Percentiles rank a stretch among this genome's conserved stretches.
Evolutionary conservation across 2,888 invertebrate genomes (phyloP).

Genomic region (Diogma glabrata): DNA sequence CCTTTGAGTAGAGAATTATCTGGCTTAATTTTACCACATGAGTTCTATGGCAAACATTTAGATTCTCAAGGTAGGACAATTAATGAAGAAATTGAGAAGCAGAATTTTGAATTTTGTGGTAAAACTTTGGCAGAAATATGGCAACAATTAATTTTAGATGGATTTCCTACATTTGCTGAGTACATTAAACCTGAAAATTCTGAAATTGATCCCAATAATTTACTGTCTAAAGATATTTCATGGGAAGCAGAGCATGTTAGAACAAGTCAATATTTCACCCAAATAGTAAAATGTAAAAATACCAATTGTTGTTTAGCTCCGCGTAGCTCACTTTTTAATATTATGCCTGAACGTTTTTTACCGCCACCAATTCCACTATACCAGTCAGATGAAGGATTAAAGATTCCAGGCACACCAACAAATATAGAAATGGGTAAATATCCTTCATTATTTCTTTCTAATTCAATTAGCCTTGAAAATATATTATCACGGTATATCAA

Average conservation of each 20-base stretch:
- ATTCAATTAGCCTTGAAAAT: too few species aligned
- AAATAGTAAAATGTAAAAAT: too few species aligned
- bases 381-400: too few species aligned
- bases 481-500: too few species aligned
- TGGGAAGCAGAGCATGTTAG: conserved; percentile 5
- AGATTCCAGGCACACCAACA: too few species aligned
- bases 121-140: conserved; percentile 27
- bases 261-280: conserved; percentile 7
- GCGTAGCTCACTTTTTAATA: too few species aligned
- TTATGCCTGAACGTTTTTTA: too few species aligned
- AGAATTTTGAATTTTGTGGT: conserved; percentile 27
- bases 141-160: conserved; percentile 12
- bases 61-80: conserved; percentile 23
- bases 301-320: too few species aligned
- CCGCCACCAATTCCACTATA: too few species aligned
- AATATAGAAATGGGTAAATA: too few species aligned
- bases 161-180: not conserved
- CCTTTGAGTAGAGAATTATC: conserved; percentile 26
- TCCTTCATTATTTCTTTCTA: too few species aligned
- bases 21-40: conserved; percentile 26
- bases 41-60: conserved; percentile 26
- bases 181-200: conserved; percentile 6
- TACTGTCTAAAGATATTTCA: not conserved
- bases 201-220: not conserved
- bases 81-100: conserved; percentile 26